Evolutionary conservation across 37 sponge, comb jelly and placozoan genomes (phyloP).

Genomic region (Hormiphora californensis): DNA sequence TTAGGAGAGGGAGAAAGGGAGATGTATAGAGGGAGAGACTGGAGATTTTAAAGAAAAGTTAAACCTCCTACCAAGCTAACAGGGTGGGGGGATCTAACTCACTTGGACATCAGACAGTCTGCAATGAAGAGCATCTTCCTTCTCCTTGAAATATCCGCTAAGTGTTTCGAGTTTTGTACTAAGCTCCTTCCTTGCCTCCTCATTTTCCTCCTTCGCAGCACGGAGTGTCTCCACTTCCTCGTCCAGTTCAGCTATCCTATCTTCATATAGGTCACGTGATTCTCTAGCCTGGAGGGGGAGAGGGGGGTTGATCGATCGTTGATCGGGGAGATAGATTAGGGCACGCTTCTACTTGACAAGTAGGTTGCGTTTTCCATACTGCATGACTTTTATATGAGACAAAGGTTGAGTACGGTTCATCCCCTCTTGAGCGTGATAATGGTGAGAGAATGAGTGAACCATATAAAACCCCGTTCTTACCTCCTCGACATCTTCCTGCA

Average conservation of each 20-base stretch:
- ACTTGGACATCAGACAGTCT: constrained; percentile 29
- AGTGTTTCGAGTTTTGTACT: neutral
- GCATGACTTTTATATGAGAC: too few relatives aligned
- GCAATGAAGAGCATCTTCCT: constrained; percentile 33
- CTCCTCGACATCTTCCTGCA: neutral
- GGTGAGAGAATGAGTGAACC: neutral
- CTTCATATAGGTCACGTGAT: constrained; percentile 19
- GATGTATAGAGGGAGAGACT: too few relatives aligned
- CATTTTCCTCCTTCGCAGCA: neutral
- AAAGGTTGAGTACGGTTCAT: too few relatives aligned
- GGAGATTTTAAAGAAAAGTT: neutral
- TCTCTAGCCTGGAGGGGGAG: neutral
- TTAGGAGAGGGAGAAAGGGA: too few relatives aligned
- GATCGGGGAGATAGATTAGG: too few relatives aligned
- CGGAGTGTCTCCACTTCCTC: neutral
- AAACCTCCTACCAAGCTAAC: too few relatives aligned
- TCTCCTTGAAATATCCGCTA: neutral
- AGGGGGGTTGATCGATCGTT: too few relatives aligned
- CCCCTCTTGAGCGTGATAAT: neutral
- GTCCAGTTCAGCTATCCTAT: neutral
- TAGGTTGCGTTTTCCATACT: too few relatives aligned
- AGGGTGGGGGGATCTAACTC: neutral
- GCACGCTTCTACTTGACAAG: too few relatives aligned
- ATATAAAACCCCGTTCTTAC: neutral
- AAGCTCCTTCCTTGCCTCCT: neutral